Evolutionary conservation across 2,797 vertebrate genomes (phyloP), one percentile per base, ranked within the genome.

Genomic region (Bradypodion ventrale): DNA sequence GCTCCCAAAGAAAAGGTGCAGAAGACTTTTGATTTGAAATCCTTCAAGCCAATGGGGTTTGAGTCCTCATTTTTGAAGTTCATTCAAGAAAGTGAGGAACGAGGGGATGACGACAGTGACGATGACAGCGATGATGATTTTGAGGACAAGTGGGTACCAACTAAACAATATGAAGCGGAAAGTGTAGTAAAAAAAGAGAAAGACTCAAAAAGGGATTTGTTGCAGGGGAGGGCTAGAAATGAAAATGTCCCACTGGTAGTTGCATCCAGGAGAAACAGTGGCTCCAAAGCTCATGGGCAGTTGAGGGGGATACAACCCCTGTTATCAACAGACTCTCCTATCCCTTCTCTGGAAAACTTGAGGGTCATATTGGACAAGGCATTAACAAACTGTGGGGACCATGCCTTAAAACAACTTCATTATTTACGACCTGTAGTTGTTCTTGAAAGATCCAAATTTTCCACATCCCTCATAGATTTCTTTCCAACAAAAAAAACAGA

Each of bases 361-460:
- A 97, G 97, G 93, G 97, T 97, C 1, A 98, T 99, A 91, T 94
- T 99, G 95, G 98, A 99, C 95, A 98, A 98, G 95, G 98, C 98
- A 69, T 95, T 99, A 91, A 97, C 97, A 60, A 98, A 98, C 92
- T 99, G 98, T 94, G 98, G 98, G 88, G 98, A 99, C 94, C 97
- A 98, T 95, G 98, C 99, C 94, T 98, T 99, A 94, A 99, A 99
- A 94, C 99, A 99, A 94, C 98, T 99, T 89, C 99, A 99, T 97
- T 98, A 99, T 95, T 97, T 99, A 94, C 97, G 97, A 92, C 99
- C 99, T n/a, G 99, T 99, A 82, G 99, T 99, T 87, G 98, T 99
- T 89, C 96, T 99, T 82, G 98, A 98, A 93, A 97, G 98, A 95
- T 97, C 98, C 12, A 97, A 98, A 91, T 97, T 97, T 94, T 97